These are phyloP conservation scores for Archilochus colubris DNA, from an alignment of 2,113 vertebrate species.

Conservation along the genomic window DNA sequence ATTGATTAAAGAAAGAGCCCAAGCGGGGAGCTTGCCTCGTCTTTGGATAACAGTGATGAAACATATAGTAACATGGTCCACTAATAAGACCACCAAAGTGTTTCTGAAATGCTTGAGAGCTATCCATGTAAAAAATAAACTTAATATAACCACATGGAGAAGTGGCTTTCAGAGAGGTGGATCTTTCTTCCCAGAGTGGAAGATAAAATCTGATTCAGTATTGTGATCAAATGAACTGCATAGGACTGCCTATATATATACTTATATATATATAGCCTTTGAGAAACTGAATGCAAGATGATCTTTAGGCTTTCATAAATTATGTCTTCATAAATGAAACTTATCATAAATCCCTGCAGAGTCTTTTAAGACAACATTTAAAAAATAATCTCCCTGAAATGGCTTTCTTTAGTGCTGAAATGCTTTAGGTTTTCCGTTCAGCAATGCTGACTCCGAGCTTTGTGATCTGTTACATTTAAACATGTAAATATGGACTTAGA, in stretches of 20 bases:
- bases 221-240: neutral
- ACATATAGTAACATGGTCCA: neutral
- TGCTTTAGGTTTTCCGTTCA: neutral
- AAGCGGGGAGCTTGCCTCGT: neutral
- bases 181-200: neutral
- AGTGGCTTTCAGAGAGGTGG: neutral
- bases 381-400: neutral
- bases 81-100: neutral
- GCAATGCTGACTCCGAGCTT: neutral
- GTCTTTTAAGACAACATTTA: neutral
- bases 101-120: neutral
- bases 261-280: neutral
- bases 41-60: neutral
- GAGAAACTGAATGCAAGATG: neutral
- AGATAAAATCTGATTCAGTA: neutral
- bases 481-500: neutral
- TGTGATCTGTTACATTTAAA: neutral
- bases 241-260: neutral
- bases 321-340: neutral
- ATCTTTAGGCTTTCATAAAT: neutral
- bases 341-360: neutral
- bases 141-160: neutral
- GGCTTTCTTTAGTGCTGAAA: neutral
- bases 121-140: neutral
- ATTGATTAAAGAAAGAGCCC: neutral